phyloP scores from a whole-genome alignment of 2,113 vertebrate genomes.

The Nothocercus julius region DNA sequence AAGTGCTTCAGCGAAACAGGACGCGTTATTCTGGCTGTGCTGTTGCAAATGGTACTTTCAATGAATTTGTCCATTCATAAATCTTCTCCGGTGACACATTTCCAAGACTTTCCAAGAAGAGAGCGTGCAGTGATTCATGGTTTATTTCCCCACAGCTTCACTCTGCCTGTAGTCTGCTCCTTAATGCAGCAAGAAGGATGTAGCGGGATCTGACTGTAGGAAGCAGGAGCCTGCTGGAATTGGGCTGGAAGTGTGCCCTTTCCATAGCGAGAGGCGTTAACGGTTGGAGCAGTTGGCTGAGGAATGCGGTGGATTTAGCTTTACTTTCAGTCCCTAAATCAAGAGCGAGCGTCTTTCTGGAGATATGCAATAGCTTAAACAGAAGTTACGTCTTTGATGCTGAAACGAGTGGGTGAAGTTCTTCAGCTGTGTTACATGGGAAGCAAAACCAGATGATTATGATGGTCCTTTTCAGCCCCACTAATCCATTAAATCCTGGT shows the following conservation, averaged over 20 bases:
- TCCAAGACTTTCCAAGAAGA: neutral
- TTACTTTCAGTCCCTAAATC: slow-evolving; percentile 61
- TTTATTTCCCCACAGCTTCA: neutral
- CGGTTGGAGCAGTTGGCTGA: slow-evolving; percentile 45
- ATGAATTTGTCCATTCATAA: neutral
- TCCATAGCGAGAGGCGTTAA: slow-evolving; percentile 39
- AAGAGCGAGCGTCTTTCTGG: slow-evolving; percentile 36
- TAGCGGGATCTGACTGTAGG: neutral
- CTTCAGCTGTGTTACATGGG: slow-evolving; percentile 52
- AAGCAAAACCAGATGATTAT: slow-evolving; percentile 48
- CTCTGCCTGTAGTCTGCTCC: neutral
- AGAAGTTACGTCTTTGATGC: slow-evolving; percentile 50
- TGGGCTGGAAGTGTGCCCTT: slow-evolving; percentile 19
- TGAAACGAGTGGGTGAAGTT: slow-evolving; percentile 56
- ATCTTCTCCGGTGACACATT: neutral
- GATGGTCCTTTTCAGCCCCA: slow-evolving; percentile 50
- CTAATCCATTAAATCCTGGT: slow-evolving; percentile 59
- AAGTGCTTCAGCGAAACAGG: neutral
- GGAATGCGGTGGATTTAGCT: slow-evolving; percentile 15
- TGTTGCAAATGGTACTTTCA: neutral
- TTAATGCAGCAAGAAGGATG: rapidly evolving
- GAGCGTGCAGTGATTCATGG: neutral
- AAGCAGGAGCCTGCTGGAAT: neutral
- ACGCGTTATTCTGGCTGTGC: neutral
- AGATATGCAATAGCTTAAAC: slow-evolving; percentile 41